phyloP scores from a whole-genome alignment of 2,888 invertebrate species.

The Apotomis turbidana region DNA sequence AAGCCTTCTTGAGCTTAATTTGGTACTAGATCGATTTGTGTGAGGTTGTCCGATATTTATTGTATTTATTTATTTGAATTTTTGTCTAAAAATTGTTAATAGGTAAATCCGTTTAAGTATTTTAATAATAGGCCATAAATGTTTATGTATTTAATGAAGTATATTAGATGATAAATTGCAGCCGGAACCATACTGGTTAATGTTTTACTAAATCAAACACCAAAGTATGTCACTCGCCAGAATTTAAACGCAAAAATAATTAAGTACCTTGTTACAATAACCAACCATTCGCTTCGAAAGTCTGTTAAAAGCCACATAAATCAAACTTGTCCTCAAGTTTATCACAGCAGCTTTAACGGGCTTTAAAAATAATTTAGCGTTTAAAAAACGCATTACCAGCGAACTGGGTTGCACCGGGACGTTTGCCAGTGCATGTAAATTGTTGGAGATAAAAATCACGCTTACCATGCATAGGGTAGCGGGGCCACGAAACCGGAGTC shows the following conservation, averaged over 20 bases:
- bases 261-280: background rate
- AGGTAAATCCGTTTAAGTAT: no score
- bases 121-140: no score
- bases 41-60: no score
- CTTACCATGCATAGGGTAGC: constrained; percentile 40
- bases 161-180: no score
- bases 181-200: no score
- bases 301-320: background rate
- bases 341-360: constrained; percentile 8
- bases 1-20: no score
- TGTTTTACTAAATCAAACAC: no score
- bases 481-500: constrained; percentile 13
- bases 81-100: no score
- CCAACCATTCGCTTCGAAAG: background rate
- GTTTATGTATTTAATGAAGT: no score
- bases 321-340: constrained; percentile 12
- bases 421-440: constrained; percentile 41
- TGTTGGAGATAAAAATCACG: constrained; percentile 40
- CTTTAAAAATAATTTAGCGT: constrained; percentile 40
- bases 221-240: no score
- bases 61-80: no score
- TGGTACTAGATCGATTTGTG: no score
- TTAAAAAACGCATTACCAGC: constrained; percentile 39
- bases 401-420: constrained; percentile 21
- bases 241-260: background rate